These are phyloP conservation scores for Zaprionus bogoriensis DNA, from an alignment of 2,888 invertebrate genomes.

Conservation along the genomic window DNA sequence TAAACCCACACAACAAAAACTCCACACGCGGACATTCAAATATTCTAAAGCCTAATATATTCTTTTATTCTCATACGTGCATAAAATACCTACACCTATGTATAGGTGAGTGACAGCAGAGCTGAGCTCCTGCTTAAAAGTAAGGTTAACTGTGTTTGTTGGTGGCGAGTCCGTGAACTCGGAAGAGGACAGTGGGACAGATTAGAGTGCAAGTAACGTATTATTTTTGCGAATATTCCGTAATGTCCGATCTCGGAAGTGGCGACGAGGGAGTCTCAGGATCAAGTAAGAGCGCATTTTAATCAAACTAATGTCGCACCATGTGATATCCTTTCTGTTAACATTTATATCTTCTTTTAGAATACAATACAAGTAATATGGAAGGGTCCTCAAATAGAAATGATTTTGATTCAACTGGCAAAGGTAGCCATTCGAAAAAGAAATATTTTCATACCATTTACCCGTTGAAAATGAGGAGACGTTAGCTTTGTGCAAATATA, in stretches of 20 bases:
- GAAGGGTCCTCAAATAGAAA: slow-evolving; percentile 89
- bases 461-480: too few relatives aligned
- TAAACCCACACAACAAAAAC: too few relatives aligned
- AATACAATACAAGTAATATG: slow-evolving; percentile 92
- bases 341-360: slow-evolving; percentile 73
- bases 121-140: slow-evolving; percentile 27
- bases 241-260: slow-evolving; percentile 91
- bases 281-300: slow-evolving; percentile 86
- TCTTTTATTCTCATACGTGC: neutral
- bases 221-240: slow-evolving; percentile 12
- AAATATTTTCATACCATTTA: too few relatives aligned
- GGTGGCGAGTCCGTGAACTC: neutral
- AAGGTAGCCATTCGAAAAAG: too few relatives aligned
- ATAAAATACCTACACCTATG: neutral
- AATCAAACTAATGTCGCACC: neutral
- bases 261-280: slow-evolving; percentile 91
- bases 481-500: too few relatives aligned
- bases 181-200: neutral
- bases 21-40: too few relatives aligned
- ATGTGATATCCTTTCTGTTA: neutral
- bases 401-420: slow-evolving; percentile 90
- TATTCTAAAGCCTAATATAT: too few relatives aligned
- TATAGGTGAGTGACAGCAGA: slow-evolving; percentile 21
- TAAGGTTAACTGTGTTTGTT: slow-evolving; percentile 18
- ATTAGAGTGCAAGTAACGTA: too few relatives aligned